Conservation (phyloP, 2,797 vertebrate species). For the Nannoperca obscura region DNA sequence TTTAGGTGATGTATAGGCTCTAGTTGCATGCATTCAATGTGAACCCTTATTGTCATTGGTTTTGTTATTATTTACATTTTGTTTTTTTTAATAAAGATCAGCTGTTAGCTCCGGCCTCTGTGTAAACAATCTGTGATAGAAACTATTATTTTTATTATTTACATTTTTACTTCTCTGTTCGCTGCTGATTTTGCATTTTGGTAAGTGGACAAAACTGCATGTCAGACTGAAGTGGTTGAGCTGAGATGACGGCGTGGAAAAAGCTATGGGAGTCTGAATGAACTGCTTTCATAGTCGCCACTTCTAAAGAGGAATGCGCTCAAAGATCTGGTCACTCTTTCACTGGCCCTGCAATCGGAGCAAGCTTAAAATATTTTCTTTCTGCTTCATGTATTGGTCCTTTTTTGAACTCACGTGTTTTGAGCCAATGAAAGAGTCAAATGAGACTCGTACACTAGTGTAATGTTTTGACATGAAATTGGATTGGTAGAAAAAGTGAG, state of each 20-base stretch:
- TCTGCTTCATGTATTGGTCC: conserved; percentile 14
- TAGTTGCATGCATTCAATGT: conserved; percentile 48
- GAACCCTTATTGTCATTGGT: conserved; percentile 41
- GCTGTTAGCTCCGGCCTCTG: conserved; percentile 39
- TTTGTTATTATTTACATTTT: conserved; percentile 48
- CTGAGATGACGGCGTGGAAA: conserved; percentile 72
- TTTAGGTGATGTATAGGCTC: conserved; percentile 8
- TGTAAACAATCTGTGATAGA: conserved; percentile 66
- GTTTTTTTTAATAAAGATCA: conserved; percentile 11
- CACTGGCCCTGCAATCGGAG: conserved; percentile 79
- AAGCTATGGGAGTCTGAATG: conserved; percentile 76
- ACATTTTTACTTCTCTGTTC: conserved; percentile 87
- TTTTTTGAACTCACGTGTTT: conserved; percentile 10
- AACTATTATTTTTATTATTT: conserved; percentile 82
- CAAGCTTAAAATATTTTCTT: conserved; percentile 18
- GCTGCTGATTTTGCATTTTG: conserved; percentile 91
- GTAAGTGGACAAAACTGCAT: conserved; percentile 90
- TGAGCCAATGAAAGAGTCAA: conserved; percentile 85
- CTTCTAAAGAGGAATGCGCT: conserved; percentile 76
- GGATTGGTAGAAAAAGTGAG: conserved; percentile 46
- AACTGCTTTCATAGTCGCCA: conserved; percentile 79
- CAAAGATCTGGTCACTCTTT: conserved; percentile 82
- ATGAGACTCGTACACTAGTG: conserved; percentile 42
- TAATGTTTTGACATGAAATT: conserved; percentile 54
- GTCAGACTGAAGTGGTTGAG: conserved; percentile 88